Conservation (phyloP, 2,888 invertebrate genomes). For the Tiphia femorata region DNA sequence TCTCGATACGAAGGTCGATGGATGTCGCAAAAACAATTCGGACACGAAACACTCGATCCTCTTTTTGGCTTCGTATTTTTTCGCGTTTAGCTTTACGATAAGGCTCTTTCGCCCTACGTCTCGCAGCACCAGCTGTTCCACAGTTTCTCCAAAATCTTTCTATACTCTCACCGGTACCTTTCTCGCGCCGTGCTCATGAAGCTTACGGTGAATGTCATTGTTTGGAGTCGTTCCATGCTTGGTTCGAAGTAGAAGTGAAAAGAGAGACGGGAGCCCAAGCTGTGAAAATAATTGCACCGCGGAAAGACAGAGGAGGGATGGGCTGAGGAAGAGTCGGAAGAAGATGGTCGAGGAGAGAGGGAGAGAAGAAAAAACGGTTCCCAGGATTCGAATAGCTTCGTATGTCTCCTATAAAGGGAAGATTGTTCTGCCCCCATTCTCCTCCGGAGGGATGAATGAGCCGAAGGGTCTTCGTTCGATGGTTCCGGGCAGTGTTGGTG, state of each 20-base stretch:
- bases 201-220: conserved; percentile 3
- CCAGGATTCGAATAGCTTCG: conserved; percentile 66
- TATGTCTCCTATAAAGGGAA: conserved; percentile 64
- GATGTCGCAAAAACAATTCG: no score
- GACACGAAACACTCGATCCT: no score
- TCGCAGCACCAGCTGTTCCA: conserved; percentile 11
- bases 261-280: conserved; percentile 52
- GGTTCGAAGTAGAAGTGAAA: no score
- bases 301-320: conserved; percentile 59
- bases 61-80: no score
- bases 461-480: conserved; percentile 38
- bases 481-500: no score
- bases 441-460: conserved; percentile 48
- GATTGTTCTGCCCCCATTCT: conserved; percentile 58
- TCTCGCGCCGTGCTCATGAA: no score
- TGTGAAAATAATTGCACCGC: conserved; percentile 65
- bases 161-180: no score
- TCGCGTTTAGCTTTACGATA: no score
- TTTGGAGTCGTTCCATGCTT: conserved; percentile 5
- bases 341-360: conserved; percentile 28
- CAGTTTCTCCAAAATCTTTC: no score
- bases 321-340: conserved; percentile 13
- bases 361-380: conserved; percentile 60
- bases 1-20: no score
- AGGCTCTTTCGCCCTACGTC: no score